Evolutionary conservation across 1,140 invertebrate species (phyloP).

Genomic region (Mactra quadrangularis): DNA sequence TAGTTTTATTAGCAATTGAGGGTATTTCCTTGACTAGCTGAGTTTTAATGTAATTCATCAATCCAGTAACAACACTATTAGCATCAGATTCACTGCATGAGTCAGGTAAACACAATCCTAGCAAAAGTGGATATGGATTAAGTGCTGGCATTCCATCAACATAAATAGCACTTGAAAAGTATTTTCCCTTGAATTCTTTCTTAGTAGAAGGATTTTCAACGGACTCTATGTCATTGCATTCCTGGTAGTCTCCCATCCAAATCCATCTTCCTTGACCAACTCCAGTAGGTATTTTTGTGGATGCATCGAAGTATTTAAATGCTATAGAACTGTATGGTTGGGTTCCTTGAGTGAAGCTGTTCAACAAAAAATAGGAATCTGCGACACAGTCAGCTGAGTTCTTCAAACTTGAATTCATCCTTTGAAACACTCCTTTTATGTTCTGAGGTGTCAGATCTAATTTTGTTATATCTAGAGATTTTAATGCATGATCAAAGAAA

Average conservation of each 20-base stretch:
- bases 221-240: conserved; percentile 32
- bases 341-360: too few relatives aligned
- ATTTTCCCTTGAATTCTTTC: conserved; percentile 16
- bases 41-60: not conserved
- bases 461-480: not conserved
- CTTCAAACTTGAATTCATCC: too few relatives aligned
- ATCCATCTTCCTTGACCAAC: conserved; percentile 47
- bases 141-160: conserved; percentile 29
- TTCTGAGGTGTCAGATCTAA: not conserved
- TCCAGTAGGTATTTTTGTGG: conserved; percentile 41
- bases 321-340: too few relatives aligned
- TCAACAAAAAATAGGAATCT: too few relatives aligned
- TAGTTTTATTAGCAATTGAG: not conserved
- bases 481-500: too few relatives aligned
- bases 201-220: conserved; percentile 22
- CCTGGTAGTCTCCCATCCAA: conserved; percentile 53
- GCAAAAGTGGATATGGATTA: not conserved
- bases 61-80: not conserved
- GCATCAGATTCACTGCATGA: conserved; percentile 48
- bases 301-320: conserved; percentile 36
- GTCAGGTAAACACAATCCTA: conserved; percentile 56
- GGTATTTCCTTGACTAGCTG: not conserved
- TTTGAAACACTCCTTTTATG: too few relatives aligned
- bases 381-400: too few relatives aligned
- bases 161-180: conserved; percentile 4